A percentile compares a stretch with the other conserved stretches of the same genome.
These are phyloP conservation scores for Allophyes oxyacanthae DNA, from an alignment of 2,888 invertebrate genomes.

Conservation along the genomic window DNA sequence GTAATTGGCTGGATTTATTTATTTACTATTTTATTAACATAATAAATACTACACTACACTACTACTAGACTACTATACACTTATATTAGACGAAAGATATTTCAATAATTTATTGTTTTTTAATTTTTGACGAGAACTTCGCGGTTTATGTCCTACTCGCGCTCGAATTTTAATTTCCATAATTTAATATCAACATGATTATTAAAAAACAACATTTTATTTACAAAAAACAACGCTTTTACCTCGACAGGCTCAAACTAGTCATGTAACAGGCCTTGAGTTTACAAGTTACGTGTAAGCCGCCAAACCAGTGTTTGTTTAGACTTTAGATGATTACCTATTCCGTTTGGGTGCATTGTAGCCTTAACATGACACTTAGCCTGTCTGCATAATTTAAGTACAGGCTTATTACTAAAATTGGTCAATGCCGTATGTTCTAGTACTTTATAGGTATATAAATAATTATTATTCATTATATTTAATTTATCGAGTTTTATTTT, in stretches of 20 bases:
- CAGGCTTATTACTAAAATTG: conserved; percentile 64
- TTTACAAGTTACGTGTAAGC: conserved; percentile 35
- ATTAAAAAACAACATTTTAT: conserved; percentile 2
- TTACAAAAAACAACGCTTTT: conserved; percentile 20
- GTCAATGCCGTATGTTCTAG: conserved; percentile 68
- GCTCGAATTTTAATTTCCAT: too few relatives aligned
- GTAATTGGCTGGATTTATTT: too few relatives aligned
- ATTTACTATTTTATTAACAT: too few relatives aligned
- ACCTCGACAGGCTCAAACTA: conserved; percentile 24
- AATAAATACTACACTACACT: too few relatives aligned
- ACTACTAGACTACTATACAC: too few relatives aligned
- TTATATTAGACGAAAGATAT: too few relatives aligned
- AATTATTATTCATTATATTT: conserved; percentile 38
- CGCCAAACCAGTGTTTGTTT: conserved; percentile 46
- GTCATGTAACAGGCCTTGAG: conserved; percentile 50
- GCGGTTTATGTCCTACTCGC: too few relatives aligned
- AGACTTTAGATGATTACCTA: conserved; percentile 58
- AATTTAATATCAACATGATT: too few relatives aligned
- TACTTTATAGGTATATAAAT: conserved; percentile 45
- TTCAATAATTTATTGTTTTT: too few relatives aligned
- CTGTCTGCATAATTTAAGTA: conserved; percentile 63
- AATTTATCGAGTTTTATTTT: conserved; percentile 4
- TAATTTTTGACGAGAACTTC: too few relatives aligned
- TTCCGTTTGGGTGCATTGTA: conserved; percentile 55
- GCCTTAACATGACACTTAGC: conserved; percentile 31